Conservation (phyloP, 2,113 vertebrate species). For the Axis porcinus region DNA sequence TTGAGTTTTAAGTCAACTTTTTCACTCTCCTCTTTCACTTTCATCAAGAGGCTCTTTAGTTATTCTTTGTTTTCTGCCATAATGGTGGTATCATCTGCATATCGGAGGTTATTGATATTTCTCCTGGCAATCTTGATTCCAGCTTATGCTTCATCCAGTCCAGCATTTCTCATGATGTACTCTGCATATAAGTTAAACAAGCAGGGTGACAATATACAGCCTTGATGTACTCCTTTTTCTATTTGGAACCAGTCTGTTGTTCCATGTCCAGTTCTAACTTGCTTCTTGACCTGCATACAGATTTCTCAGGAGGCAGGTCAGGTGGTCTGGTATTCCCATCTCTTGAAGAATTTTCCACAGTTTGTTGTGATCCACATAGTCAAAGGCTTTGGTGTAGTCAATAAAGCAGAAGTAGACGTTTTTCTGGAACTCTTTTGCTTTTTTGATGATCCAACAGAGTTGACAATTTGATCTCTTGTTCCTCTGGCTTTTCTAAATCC, state of each 20-base stretch:
- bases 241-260: neutral
- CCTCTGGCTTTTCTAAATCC: neutral
- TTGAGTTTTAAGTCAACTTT: neutral
- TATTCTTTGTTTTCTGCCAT: neutral
- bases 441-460: neutral
- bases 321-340: neutral
- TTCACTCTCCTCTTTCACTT: neutral
- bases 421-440: neutral
- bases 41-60: neutral
- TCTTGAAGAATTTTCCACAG: neutral
- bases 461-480: neutral
- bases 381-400: neutral
- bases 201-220: neutral
- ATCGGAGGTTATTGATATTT: neutral
- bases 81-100: neutral
- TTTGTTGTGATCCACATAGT: neutral
- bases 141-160: neutral
- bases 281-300: neutral
- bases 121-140: neutral
- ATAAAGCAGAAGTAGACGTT: neutral
- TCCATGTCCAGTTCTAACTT: neutral
- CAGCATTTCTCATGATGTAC: neutral
- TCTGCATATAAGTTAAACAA: neutral
- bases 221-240: neutral
- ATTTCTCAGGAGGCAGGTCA: neutral